Evolutionary conservation across 2,113 vertebrate species (phyloP).

Genomic region (Geococcyx californianus): DNA sequence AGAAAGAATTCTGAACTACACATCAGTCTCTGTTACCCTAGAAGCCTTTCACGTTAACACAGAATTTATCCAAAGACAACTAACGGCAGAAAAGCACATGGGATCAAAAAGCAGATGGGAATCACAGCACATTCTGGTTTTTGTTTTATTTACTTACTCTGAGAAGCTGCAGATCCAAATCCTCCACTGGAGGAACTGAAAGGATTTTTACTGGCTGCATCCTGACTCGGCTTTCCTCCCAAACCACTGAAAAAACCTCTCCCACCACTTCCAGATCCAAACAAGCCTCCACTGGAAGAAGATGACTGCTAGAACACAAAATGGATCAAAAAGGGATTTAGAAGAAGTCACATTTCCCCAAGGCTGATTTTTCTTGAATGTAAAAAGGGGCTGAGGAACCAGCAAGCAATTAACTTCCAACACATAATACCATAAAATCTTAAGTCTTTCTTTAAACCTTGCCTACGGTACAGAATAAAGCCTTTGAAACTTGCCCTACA

Average conservation of each 20-base stretch:
- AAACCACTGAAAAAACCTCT: conserved; percentile 92
- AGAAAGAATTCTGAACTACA: neutral
- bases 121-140: conserved; percentile 6
- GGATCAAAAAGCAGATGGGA: conserved; percentile 4
- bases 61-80: neutral
- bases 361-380: neutral
- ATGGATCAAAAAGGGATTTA: neutral
- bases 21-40: neutral
- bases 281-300: conserved; percentile 79
- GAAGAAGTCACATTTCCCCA: neutral
- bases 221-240: conserved; percentile 95
- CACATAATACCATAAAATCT: neutral
- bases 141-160: conserved; percentile 73
- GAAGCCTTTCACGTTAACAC: neutral
- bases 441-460: neutral
- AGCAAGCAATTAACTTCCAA: neutral
- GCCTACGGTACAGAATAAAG: neutral
- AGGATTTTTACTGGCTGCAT: conserved; percentile 95
- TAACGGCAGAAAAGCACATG: neutral
- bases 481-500: neutral
- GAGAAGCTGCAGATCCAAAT: conserved; percentile 70
- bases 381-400: neutral
- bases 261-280: conserved; percentile 79
- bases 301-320: conserved; percentile 70
- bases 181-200: conserved; percentile 81